Base-by-base conservation (phyloP, 2,113 vertebrate genomes). In the Ranitomeya variabilis region DNA sequence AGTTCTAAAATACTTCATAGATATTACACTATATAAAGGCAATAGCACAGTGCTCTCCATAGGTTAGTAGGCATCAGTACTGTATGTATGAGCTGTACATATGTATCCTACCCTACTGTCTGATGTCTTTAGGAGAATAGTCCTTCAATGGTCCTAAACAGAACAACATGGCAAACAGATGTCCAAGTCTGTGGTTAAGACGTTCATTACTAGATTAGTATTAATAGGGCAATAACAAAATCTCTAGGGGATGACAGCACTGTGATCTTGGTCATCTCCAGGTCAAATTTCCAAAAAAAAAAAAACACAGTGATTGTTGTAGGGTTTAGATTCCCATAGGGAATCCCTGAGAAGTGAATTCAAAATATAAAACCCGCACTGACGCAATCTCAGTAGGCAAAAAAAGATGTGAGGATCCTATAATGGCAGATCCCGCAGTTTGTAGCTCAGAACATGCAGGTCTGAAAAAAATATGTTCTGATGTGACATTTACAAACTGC, bases 161-260 rank as follows among this genome's bases (percentile, higher is more conserved):
- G 51, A 77, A 77, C 23, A 62, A 64, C 55, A 76, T 86, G 85
- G 23, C 55, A 86, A 73, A 78, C 59, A 86, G 83, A 74, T 86
- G 73, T 66, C 23, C 26, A 77, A 13, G 84, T 37, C 84, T 86
- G 71, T 55, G 37, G 55, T 57, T 51, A 59, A 74, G 60, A 64
- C 18, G 37, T 59, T 55, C 37, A 52, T 14, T 16, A 69, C 23
- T 85, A 23, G 18, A 84, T 54, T 67, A 69, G 13, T 6, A 55
- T 77, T 77, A 86, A 86, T 45, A 59, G 26, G 71, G 16, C 57
- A 62, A 54, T 84, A 9, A 84, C n/a, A 16, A 23, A n/a, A 51
- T 31, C 81, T 83, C 81, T 12, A 52, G 31, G 12, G 31, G 19
- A 52, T 66, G 80, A 19, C 19, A 55, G n/a, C 64, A 51, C 60